Base-by-base conservation (phyloP, 1,140 invertebrate species). In the Orussus abietinus region DNA sequence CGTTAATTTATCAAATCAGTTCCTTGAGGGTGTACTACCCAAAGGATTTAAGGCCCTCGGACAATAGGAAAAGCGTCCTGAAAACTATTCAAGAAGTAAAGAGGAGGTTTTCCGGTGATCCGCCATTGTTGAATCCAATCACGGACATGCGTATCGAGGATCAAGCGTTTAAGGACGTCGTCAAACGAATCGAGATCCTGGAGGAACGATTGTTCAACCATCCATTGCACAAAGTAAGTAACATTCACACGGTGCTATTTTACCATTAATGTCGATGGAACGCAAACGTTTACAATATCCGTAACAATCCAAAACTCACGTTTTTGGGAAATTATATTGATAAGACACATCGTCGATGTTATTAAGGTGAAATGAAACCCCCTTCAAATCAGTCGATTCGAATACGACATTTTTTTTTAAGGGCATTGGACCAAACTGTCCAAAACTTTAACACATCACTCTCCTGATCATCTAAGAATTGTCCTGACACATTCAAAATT, bases 121-220 rank as follows among this genome's bases (percentile, higher is more conserved):
- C 91, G 7, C 96, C 96, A 0, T 63, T 95, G 3, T 66, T 99
- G 1, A 88, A 99, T 77, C 96, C 96, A 4, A 79, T 97, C 18
- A 86, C 86, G 34, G 96, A 99, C 64, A 98, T 99, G 95, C 85
- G 88, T 56, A 98, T 99, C 34, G 85, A 86, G 43, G 90, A 96
- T 32, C 59, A 80, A 3, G 79, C 78, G 6, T 92, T 98, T 44
- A 78, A 84, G 51, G 79, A 88, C 22, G 80, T 93, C 33, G 81
- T 90, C 0, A 80, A 88, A 52, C 87, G 84, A 64, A 92, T 94
- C 56, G 82, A 91, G 69, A 70, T 81, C 35, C 82, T 92, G 51
- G 88, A 96, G 72, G 80, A 83, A 69, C 78, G 82, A 63, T 69
- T 97, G 39, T 85, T 84, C 47, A 75, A 80, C n/a, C 94, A 97